Conservation (phyloP, 1,140 invertebrate species). For the Psix sp. region DNA sequence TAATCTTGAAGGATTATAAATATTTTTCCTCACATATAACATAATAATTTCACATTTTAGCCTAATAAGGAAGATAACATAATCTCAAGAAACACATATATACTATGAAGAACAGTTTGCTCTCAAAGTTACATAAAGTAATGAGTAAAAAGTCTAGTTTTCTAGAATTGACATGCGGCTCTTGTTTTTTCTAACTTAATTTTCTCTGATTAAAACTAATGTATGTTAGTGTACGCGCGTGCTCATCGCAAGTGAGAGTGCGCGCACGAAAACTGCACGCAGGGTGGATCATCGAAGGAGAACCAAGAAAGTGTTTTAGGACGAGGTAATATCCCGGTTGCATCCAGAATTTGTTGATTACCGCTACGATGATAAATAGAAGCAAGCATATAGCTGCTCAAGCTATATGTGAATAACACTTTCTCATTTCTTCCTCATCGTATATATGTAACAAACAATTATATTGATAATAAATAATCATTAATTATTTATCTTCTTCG, state of each 20-base stretch:
- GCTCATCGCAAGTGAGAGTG: conserved; percentile 56
- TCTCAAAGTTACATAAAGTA: conserved; percentile 37
- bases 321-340: conserved; percentile 62
- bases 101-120: conserved; percentile 32
- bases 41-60: conserved; percentile 34
- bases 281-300: conserved; percentile 70
- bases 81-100: conserved; percentile 35
- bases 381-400: conserved; percentile 48
- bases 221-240: conserved; percentile 41
- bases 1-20: conserved; percentile 7
- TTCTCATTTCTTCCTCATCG: conserved; percentile 57
- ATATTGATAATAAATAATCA: conserved; percentile 52
- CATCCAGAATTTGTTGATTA: conserved; percentile 61
- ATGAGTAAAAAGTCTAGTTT: conserved; percentile 47
- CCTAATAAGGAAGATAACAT: conserved; percentile 47
- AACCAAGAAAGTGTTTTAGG: conserved; percentile 71
- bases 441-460: conserved; percentile 52
- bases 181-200: conserved; percentile 46
- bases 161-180: conserved; percentile 51
- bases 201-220: conserved; percentile 58
- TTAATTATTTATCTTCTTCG: conserved; percentile 34
- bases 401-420: conserved; percentile 56
- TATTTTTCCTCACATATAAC: conserved; percentile 16
- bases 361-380: conserved; percentile 59
- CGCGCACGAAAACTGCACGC: conserved; percentile 65